Conservation (phyloP, 2,888 invertebrate species). For the Hesperia comma region DNA sequence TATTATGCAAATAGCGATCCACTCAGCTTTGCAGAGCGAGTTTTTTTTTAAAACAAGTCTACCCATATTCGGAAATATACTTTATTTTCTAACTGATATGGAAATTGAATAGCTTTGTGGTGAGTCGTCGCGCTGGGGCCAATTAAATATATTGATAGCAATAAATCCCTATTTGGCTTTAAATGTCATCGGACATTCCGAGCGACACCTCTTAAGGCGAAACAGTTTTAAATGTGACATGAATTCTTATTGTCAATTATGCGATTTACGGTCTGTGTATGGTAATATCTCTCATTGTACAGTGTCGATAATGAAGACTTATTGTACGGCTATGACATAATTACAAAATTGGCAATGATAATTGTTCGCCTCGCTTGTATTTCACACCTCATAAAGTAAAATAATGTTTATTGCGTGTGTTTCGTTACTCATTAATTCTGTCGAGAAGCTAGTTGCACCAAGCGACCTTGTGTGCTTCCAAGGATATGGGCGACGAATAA, state of each 20-base stretch:
- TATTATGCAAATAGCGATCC: constrained; percentile 32
- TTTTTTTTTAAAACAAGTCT: constrained; percentile 37
- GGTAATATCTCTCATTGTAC: constrained; percentile 40
- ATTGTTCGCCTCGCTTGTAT: constrained; percentile 28
- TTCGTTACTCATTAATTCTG: constrained; percentile 10
- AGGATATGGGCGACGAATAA: background rate
- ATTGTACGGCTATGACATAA: constrained; percentile 42
- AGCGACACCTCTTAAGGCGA: constrained; percentile 54
- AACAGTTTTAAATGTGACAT: constrained; percentile 45
- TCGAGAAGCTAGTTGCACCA: background rate
- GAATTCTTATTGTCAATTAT: constrained; percentile 44
- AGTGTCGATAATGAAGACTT: constrained; percentile 39
- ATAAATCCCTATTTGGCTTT: constrained; percentile 56
- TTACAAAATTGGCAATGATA: constrained; percentile 40
- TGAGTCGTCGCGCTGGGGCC: constrained; percentile 49
- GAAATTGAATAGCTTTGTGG: constrained; percentile 55
- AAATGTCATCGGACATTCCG: constrained; percentile 52
- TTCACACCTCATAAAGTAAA: constrained; percentile 26
- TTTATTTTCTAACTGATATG: constrained; percentile 53
- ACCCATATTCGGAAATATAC: constrained; percentile 44
- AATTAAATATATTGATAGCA: constrained; percentile 67
- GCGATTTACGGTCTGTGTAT: constrained; percentile 40
- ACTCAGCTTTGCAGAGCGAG: constrained; percentile 36
- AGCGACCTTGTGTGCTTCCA: background rate
- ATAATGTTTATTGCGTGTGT: constrained; percentile 11